These are phyloP conservation scores for Ammodytes marinus DNA, from an alignment of 2,113 vertebrate genomes.

Conservation along the genomic window DNA sequence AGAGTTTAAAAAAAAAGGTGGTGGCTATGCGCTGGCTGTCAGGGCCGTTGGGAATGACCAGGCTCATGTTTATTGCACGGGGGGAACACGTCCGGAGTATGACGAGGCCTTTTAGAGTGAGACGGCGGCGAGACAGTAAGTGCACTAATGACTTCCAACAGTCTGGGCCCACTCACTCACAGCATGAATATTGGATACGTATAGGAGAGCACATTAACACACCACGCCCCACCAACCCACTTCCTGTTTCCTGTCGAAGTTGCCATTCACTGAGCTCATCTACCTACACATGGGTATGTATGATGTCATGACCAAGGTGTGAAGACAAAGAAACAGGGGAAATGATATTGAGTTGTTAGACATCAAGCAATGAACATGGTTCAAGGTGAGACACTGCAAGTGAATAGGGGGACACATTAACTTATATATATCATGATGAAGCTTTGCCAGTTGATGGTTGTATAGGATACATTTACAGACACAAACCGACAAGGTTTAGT, in stretches of 20 bases:
- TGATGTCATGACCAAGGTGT: conserved; percentile 18
- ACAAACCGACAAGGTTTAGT: no score
- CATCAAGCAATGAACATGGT: neutral
- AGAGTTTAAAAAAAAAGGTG: neutral
- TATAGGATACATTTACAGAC: no score
- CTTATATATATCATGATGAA: no score
- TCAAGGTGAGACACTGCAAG: neutral
- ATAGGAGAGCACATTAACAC: conserved; percentile 51
- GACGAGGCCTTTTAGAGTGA: conserved; percentile 60
- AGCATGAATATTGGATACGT: conserved; percentile 80
- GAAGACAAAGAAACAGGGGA: conserved; percentile 7
- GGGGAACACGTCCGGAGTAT: conserved; percentile 65
- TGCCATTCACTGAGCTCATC: conserved; percentile 33
- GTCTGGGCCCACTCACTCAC: conserved; percentile 63
- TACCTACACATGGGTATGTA: neutral
- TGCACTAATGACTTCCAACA: conserved; percentile 80
- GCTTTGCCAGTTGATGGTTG: no score
- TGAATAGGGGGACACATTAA: no score
- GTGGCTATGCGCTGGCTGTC: conserved; percentile 7
- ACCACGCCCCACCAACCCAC: conserved; percentile 10
- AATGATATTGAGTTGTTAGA: neutral
- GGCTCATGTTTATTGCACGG: conserved; percentile 81
- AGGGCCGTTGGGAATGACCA: conserved; percentile 40
- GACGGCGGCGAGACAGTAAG: conserved; percentile 71
- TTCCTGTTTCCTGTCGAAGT: conserved; percentile 34